Evolutionary conservation across 2,888 invertebrate species (phyloP).

Genomic region (Buathra laborator): DNA sequence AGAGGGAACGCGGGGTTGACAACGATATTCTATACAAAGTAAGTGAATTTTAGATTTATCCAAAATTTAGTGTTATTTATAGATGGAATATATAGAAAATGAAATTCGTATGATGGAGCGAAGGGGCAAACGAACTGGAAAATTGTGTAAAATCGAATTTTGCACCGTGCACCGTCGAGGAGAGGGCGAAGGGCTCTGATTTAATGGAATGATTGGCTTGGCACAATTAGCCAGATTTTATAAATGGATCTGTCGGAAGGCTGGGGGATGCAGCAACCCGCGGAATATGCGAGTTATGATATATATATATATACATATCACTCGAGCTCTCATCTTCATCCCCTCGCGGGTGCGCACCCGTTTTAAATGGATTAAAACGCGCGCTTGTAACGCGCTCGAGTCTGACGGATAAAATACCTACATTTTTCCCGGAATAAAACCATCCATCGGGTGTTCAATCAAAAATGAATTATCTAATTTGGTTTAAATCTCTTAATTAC

Average conservation of each 20-base stretch:
- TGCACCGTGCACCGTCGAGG: conserved; percentile 24
- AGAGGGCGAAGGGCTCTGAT: conserved; percentile 49
- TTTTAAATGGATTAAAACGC: conserved; percentile 68
- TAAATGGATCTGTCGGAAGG: conserved; percentile 73
- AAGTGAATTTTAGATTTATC: conserved; percentile 33
- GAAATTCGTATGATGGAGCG: neutral
- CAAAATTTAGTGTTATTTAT: neutral
- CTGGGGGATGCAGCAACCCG: conserved; percentile 56
- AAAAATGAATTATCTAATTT: neutral
- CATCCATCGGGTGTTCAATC: conserved; percentile 5
- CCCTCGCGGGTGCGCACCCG: conserved; percentile 51
- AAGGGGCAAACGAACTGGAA: conserved; percentile 34
- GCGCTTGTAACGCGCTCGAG: conserved; percentile 41
- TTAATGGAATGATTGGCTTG: conserved; percentile 75
- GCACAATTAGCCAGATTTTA: conserved; percentile 81
- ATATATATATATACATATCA: conserved; percentile 42
- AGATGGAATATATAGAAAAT: neutral
- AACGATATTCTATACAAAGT: conserved; percentile 28
- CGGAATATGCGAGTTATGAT: conserved; percentile 49
- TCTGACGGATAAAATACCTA: conserved; percentile 28
- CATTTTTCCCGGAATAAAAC: conserved; percentile 16
- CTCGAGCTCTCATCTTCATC: conserved; percentile 64
- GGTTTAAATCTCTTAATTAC: neutral
- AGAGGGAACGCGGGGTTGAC: conserved; percentile 38
- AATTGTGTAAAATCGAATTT: conserved; percentile 55